Evolutionary conservation across 1,140 invertebrate genomes (phyloP), one percentile per base, ranked within the genome.

Genomic region (Pygmarrhopalites habei): DNA sequence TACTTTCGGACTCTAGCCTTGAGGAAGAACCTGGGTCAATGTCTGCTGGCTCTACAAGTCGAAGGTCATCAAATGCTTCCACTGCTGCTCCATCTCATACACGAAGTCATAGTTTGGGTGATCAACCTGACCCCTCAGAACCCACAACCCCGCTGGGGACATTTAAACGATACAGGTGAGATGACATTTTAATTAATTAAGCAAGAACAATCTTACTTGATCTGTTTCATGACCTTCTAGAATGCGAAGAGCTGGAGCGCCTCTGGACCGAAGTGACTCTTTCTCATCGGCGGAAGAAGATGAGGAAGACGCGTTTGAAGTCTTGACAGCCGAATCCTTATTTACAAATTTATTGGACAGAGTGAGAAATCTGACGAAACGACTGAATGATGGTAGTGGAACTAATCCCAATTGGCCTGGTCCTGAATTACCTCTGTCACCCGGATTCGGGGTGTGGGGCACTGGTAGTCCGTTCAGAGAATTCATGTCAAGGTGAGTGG

Each of bases 261-360:
- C 64, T 32, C 75, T 86, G 52, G 86, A 88, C 65, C 81, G 83
- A 62, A 83, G 82, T 57, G 89, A 92, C 75, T 91, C 89, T 58
- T 80, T 90, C 41, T 90, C 88, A 71, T 91, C 89, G 14, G 89
- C 88, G 43, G 89, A 91, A 73, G 73, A 74, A 43, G 74, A 75
- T 51, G 74, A 75, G 21, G 88, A 90, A 64, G 90, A 92, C 74
- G 88, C 88, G 64, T 92, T 93, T 79, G 89, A 92, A 73, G 82
- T 91, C 61, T 79, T 92, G 46, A 92, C 90, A 2, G 89, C 90
- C 1, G 90, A 92, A 77, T 91, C 91, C 75, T 78, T 93, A 29
- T 93, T 92, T 76, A 91, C 89, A 1, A 92, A 88, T 0, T 76
- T 93, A 39, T 76, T 93, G 43, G 88, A 89, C 64, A 82, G 89